Conservation (phyloP, 2,797 vertebrate genomes). For the Orientallactaga sibirica region DNA sequence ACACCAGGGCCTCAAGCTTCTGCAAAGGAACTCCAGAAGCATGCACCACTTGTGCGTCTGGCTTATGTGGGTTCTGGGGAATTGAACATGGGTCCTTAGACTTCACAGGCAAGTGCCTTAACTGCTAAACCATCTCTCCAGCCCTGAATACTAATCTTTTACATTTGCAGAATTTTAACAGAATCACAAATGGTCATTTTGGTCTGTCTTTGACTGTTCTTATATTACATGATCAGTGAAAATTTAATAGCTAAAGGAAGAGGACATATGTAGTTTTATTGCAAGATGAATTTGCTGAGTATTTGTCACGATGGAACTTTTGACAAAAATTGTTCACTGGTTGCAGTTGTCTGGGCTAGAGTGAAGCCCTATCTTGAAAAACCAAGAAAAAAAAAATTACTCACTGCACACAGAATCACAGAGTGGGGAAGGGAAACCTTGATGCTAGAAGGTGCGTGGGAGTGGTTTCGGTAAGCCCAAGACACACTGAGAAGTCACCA, state of each 20-base stretch:
- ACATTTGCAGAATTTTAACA: conserved; percentile 45
- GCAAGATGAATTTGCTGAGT: conserved; percentile 29
- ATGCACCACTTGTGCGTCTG: too few relatives aligned
- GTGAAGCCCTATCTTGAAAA: too few relatives aligned
- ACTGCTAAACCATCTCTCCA: too few relatives aligned
- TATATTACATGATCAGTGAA: background rate
- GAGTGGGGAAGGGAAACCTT: conserved; percentile 30
- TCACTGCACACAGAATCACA: conserved; percentile 71
- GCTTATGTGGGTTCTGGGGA: too few relatives aligned
- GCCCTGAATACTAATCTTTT: conserved; percentile 44
- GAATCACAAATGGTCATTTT: conserved; percentile 53
- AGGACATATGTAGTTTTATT: conserved; percentile 49
- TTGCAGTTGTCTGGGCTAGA: too few relatives aligned
- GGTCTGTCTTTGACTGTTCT: conserved; percentile 69
- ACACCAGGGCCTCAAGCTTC: too few relatives aligned
- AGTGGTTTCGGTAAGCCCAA: conserved; percentile 61
- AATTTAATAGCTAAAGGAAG: background rate
- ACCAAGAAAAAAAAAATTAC: conserved; percentile 52
- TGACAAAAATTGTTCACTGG: background rate
- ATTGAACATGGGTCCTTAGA: too few relatives aligned
- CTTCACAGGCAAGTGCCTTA: too few relatives aligned
- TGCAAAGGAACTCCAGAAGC: too few relatives aligned
- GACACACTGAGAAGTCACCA: conserved; percentile 60
- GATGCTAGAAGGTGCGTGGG: conserved; percentile 24
- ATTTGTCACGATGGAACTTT: conserved; percentile 64